A percentile compares a stretch with the other conserved stretches of the same genome.
Evolutionary conservation across 1,140 invertebrate species (phyloP).

Genomic region (Tetragonula clypearis): DNA sequence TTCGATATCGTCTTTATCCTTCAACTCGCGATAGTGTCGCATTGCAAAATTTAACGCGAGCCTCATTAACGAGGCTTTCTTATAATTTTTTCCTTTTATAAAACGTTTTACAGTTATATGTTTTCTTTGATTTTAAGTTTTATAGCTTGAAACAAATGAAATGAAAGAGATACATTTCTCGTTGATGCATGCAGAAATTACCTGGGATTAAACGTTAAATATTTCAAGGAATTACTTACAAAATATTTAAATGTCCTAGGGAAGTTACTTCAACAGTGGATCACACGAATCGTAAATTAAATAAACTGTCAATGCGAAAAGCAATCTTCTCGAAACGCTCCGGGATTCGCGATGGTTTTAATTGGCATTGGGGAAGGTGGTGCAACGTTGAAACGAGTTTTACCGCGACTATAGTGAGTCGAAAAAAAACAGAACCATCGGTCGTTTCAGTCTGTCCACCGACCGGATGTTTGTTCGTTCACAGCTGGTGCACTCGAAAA

Average conservation of each 20-base stretch:
- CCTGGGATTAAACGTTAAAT: background rate
- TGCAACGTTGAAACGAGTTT: background rate
- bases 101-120: too few species aligned
- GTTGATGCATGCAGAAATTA: too few species aligned
- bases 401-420: background rate
- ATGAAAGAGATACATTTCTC: too few species aligned
- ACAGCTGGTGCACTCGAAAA: slow-evolving; percentile 4
- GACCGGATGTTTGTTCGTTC: slow-evolving; percentile 10
- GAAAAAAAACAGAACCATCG: background rate
- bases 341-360: background rate
- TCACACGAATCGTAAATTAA: background rate
- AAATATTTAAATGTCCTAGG: too few species aligned
- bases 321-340: background rate
- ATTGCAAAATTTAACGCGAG: background rate
- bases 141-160: background rate
- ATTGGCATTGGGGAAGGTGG: background rate
- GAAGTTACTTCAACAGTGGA: too few species aligned
- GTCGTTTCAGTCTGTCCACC: background rate
- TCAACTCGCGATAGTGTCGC: slow-evolving; percentile 22
- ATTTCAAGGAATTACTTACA: too few species aligned
- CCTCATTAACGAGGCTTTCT: background rate
- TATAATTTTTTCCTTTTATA: too few species aligned
- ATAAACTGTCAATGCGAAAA: background rate
- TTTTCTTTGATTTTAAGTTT: too few species aligned
- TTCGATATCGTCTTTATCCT: background rate